Evolutionary conservation across 2,888 invertebrate species (phyloP), one percentile per base, ranked within the genome.

Genomic region (Athalia rosae): DNA sequence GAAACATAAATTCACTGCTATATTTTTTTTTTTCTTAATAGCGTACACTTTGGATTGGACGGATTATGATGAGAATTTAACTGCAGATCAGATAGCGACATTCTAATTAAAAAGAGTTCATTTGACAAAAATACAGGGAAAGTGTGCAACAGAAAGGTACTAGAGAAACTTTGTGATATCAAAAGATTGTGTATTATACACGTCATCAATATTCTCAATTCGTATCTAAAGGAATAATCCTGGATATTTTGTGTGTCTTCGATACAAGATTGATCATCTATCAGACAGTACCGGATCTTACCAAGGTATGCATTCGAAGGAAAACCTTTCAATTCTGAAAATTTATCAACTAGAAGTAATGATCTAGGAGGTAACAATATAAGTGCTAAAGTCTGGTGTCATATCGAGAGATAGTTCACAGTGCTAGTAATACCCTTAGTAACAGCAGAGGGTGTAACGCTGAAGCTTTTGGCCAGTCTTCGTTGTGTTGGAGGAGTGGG

Each of bases 401-500:
- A 74, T 64, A 64, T 45, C 9, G n/a, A 64, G 63, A 58, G 50
- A 8, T 61, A 74, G 48, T 48, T 74, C 61, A 74, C 74, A 61
- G 74, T 61, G 67, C 61, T 62, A 76, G 79, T 78, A 85, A 84
- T 91, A 93, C 93, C 93, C 93, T 93, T 93, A 86, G 92, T 91
- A 83, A 92, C 91, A 85, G 93, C 91, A 85, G 95, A 93, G 87
- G 95, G 94, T 85, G 96, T 94, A 87, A 96, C 96, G 92, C 96
- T 96, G 93, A 97, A 97, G 91, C 96, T 97, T 92, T 97, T 97
- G 87, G 97, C 96, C 90, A 97, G 93, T 87, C 97, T 94, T 87
- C 97, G 93, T 91, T 96, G 96, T 84, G 96, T 93, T 84, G 97
- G 96, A 86, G 96, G 96, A 85, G 96, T 96, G 81, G 94, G 94